Percentiles rank a stretch among this genome's conserved stretches.
Conservation (phyloP, 2,888 invertebrate species). For the Dasypogon diadema region DNA sequence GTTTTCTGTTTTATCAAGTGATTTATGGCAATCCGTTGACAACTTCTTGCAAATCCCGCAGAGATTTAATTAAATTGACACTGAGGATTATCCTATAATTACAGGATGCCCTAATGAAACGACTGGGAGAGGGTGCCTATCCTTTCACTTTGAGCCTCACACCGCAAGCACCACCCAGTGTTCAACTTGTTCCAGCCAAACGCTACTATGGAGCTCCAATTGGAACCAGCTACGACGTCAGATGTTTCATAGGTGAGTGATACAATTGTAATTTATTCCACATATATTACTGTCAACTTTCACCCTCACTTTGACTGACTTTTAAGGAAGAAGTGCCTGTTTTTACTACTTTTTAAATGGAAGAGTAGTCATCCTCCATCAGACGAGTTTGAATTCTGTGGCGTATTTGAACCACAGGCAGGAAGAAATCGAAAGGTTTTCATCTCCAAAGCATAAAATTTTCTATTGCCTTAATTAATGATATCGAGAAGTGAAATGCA, state of each 20-base stretch:
- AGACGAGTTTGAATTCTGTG: too few relatives aligned
- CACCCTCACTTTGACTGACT: too few relatives aligned
- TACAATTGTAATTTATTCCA: neutral
- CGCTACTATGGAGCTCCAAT: constrained; percentile 92
- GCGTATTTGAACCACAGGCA: too few relatives aligned
- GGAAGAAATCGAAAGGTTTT: too few relatives aligned
- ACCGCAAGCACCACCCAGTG: constrained; percentile 89
- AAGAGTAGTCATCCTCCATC: too few relatives aligned
- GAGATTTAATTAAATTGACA: constrained; percentile 31
- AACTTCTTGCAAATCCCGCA: constrained; percentile 15
- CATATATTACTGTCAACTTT: too few relatives aligned
- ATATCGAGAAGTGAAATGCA: neutral
- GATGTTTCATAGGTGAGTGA: constrained; percentile 84
- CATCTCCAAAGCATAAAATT: too few relatives aligned
- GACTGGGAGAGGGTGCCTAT: constrained; percentile 83
- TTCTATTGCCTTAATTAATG: too few relatives aligned
- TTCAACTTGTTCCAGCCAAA: constrained; percentile 90
- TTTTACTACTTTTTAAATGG: too few relatives aligned
- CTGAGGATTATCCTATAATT: constrained; percentile 36
- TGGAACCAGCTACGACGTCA: constrained; percentile 90
- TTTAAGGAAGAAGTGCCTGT: too few relatives aligned
- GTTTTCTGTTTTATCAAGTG: constrained; percentile 14
- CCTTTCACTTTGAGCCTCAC: constrained; percentile 86
- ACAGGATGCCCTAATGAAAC: constrained; percentile 83
- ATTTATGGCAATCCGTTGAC: constrained; percentile 22